Evolutionary conservation across 64 coral and sea anemone genomes (phyloP).

Genomic region (Stichodactyla mertensii): DNA sequence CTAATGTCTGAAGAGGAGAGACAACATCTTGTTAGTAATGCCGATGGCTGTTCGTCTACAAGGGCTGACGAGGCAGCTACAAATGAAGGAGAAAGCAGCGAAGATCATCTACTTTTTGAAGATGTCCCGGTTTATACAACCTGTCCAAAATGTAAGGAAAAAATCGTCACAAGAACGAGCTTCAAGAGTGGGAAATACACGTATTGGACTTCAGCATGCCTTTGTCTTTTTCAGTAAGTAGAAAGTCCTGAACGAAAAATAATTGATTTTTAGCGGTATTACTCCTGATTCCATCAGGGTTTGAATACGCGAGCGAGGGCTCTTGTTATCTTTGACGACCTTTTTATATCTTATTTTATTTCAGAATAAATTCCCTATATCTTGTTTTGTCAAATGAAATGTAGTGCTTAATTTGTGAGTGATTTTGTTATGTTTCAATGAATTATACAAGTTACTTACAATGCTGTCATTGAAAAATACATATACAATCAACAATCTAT

Average conservation of each 20-base stretch:
- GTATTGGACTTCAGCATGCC: slow-evolving; percentile 72
- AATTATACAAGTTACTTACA: slow-evolving; percentile 13
- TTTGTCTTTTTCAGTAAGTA: slow-evolving; percentile 94
- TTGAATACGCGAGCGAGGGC: background rate
- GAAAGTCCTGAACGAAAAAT: background rate
- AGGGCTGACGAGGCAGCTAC: background rate
- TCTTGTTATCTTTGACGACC: background rate
- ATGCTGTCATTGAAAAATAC: background rate
- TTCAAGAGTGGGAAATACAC: slow-evolving; percentile 90
- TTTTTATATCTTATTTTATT: background rate
- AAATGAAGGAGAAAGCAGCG: slow-evolving; percentile 17
- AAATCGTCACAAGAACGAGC: slow-evolving; percentile 72
- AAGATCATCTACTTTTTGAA: slow-evolving; percentile 54
- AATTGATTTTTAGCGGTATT: background rate
- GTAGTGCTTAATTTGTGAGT: background rate
- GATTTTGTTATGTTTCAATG: slow-evolving; percentile 1
- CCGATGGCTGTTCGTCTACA: background rate
- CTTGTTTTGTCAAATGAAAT: slow-evolving; percentile 4
- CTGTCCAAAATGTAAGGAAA: slow-evolving; percentile 65
- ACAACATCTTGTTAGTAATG: slow-evolving; percentile 6
- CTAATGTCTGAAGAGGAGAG: slow-evolving; percentile 7
- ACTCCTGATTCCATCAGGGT: background rate
- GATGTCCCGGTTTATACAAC: slow-evolving; percentile 60
- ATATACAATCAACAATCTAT: background rate
- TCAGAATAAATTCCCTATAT: background rate